A percentile compares a stretch with the other conserved stretches of the same genome.
Conservation (phyloP, 2,797 vertebrate genomes). For the Megalops cyprinoides region DNA sequence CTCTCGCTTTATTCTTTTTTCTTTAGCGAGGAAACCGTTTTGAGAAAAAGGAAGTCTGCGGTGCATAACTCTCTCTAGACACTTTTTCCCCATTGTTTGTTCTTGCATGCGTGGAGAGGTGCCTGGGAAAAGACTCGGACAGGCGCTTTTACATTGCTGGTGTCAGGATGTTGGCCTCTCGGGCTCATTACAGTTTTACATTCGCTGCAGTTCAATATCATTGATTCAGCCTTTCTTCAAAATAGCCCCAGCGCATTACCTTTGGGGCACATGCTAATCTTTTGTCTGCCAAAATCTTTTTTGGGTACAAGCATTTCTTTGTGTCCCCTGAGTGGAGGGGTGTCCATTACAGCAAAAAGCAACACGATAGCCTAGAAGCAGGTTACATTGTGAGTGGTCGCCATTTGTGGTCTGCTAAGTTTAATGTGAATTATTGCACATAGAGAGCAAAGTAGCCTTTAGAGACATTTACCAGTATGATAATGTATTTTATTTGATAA, state of each 20-base stretch:
- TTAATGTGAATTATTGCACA: not conserved
- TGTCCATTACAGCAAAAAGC: not conserved
- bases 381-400: not conserved
- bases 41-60: conserved; percentile 46
- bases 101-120: not conserved
- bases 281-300: too few relatives aligned
- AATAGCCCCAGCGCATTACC: not conserved
- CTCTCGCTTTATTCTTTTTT: not conserved
- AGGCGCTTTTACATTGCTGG: not conserved
- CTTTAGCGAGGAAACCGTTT: conserved; percentile 19
- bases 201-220: not conserved
- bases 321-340: not conserved
- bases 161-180: conserved; percentile 7
- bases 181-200: not conserved
- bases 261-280: not conserved
- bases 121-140: not conserved
- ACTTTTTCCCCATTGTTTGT: conserved; percentile 6
- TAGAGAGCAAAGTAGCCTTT: not conserved
- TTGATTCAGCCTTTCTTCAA: not conserved
- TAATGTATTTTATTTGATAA: too few relatives aligned
- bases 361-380: not conserved
- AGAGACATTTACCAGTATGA: not conserved
- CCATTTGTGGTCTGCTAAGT: not conserved
- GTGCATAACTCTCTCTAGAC: conserved; percentile 24
- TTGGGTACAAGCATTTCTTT: not conserved